Conservation (phyloP, 2,888 invertebrate species). For the Pyrochroa serraticornis region DNA sequence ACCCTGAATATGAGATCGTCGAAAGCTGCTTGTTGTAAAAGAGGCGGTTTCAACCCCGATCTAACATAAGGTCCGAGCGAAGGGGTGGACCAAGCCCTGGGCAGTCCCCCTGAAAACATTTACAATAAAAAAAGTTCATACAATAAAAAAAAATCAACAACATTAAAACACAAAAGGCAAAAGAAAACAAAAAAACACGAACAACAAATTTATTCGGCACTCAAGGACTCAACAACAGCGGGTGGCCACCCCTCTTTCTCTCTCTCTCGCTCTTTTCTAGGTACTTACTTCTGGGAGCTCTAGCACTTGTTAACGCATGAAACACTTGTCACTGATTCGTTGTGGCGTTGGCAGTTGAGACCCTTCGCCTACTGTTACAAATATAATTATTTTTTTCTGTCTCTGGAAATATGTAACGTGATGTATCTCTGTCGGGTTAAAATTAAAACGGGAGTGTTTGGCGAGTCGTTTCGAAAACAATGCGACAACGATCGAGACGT, state of each 20-base stretch:
- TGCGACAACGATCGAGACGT: too few relatives aligned
- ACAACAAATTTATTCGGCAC: neutral
- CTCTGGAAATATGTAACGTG: too few relatives aligned
- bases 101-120: constrained; percentile 51
- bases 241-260: too few relatives aligned
- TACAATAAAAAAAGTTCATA: neutral
- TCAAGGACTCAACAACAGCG: neutral
- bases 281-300: neutral
- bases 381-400: too few relatives aligned
- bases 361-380: too few relatives aligned
- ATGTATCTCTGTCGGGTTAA: too few relatives aligned
- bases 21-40: constrained; percentile 86
- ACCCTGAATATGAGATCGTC: constrained; percentile 81
- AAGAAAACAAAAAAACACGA: constrained; percentile 1
- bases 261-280: neutral
- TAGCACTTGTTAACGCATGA: too few relatives aligned
- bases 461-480: too few relatives aligned
- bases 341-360: too few relatives aligned
- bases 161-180: constrained; percentile 4
- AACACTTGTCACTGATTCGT: too few relatives aligned
- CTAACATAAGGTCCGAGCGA: constrained; percentile 62
- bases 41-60: constrained; percentile 75
- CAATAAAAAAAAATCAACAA: neutral
- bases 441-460: too few relatives aligned
- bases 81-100: constrained; percentile 56